Conservation (phyloP, 2,888 invertebrate species). For the Pyralis farinalis region DNA sequence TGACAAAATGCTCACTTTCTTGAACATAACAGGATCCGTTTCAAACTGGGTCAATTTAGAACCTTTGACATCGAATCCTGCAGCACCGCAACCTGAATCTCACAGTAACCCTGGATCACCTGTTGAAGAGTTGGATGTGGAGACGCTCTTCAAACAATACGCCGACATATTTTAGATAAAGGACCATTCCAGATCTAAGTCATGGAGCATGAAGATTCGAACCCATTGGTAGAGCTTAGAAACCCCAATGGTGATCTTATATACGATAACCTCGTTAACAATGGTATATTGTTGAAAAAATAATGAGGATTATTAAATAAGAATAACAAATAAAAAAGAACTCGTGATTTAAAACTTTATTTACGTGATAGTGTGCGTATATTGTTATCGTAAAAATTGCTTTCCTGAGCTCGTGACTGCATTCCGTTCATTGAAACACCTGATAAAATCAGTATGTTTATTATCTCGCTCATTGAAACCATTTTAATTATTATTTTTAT, state of each 20-base stretch:
- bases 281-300: constrained; percentile 26
- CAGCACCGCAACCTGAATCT: constrained; percentile 22
- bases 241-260: constrained; percentile 41
- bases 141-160: constrained; percentile 44
- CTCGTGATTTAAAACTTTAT: too few relatives aligned
- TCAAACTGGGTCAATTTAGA: constrained; percentile 63
- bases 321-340: too few relatives aligned
- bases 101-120: constrained; percentile 27
- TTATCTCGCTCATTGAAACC: too few relatives aligned
- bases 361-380: too few relatives aligned
- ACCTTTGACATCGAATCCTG: constrained; percentile 43
- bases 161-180: constrained; percentile 45
- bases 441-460: too few relatives aligned
- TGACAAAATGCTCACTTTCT: constrained; percentile 51
- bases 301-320: too few relatives aligned
- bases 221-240: constrained; percentile 51
- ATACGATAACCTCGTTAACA: constrained; percentile 49
- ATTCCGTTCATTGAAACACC: too few relatives aligned
- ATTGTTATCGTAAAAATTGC: too few relatives aligned
- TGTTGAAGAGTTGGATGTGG: constrained; percentile 40
- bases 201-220: constrained; percentile 26
- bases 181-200: constrained; percentile 55
- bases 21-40: constrained; percentile 58
- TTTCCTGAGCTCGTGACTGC: too few relatives aligned
- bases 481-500: too few relatives aligned